Evolutionary conservation across 2,797 vertebrate genomes (phyloP), one percentile per base, ranked within the genome.

Genomic region (Myoxocephalus aenaeus): DNA sequence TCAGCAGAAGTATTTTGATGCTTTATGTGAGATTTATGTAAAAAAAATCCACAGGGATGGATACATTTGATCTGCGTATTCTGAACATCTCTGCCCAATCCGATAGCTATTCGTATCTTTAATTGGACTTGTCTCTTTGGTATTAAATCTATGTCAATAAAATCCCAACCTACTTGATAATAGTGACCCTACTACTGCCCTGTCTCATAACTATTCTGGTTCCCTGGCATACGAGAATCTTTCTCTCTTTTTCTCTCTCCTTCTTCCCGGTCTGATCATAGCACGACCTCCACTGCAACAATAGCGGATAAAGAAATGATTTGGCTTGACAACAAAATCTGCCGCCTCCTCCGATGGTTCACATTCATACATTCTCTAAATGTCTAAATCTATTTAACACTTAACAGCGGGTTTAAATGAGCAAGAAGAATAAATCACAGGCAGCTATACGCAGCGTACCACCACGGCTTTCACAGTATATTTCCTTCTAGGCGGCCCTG

Each of bases 381-480:
- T 22, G 75, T 84, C 70, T 70, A 27, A 73, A 78, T 71, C 63
- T 70, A 77, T 80, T 87, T 80, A 77, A 73, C 66, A 80, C 69
- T 27, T 36, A 50, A 73, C 70, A 59, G 73, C 65, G 75, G 64
- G 51, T 85, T 85, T 86, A 83, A 86, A 82, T 54, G 75, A 83
- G 63, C 7, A 14, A 22, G 53, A 50, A 82, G 69, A 38, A 29
- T 65, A 80, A 83, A 75, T 65, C 32, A 50, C 25, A 38, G 27
- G 67, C 36, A 54, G 62, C 63, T 42, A 22, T 46, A 22, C 46
- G 70, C 32, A 75, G 77, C 10, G 44, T 70, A 72, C 73, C 74
- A 75, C 62, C 54, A 59, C 70, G 81, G 70, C 69, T 87, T 83
- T 89, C 81, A 81, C 73, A 65, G 56, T 73, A 68, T 25, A 83